Evolutionary conservation across 2,113 vertebrate genomes (phyloP), one percentile per base, ranked within the genome.

Genomic region (Cercopithecus mona): DNA sequence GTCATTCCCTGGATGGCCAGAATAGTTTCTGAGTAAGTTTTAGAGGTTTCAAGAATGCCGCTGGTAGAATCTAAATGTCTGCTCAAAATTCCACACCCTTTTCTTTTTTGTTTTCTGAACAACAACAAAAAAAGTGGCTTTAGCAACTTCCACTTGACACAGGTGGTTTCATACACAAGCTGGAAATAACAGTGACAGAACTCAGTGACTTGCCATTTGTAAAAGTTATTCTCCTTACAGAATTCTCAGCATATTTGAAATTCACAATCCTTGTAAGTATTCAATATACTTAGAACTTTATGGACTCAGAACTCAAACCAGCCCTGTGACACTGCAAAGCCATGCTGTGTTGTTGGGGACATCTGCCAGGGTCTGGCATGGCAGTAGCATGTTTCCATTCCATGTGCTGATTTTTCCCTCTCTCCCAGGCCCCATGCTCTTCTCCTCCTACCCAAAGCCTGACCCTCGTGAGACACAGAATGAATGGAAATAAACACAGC

Each of bases 401-500:
- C 1, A 4, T 10, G 25, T 2, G 3, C 55, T 3, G 1, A 22
- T 7, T 93, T n/a, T n/a, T 27, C 35, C 72, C 12, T 22, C 13
- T 35, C 35, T 30, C n/a, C 50, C 35, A 27, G 9, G 66, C 30
- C 18, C 72, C 25, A 50, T 18, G 64, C 52, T 50, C 59, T 85
- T 52, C 68, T 35, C 40, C 27, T 72, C 11, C 45, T 14, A 32
- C 57, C 30, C 1, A 4, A 45, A 79, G n/a, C 27, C 59, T 43
- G 73, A 79, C 20, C 73, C 88, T 64, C 5, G 0, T 38, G 72
- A 59, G 86, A 45, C 35, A 17, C 5, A 38, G 70, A 64, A 82
- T 3, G 22, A 89, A 52, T 35, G 27, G 82, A 90, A 93, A 84
- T 92, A 94, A 97, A 90, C 82, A 95, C 79, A 93, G 82, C 89